Evolutionary conservation across 2,113 vertebrate genomes (phyloP).

Genomic region (Eolophus roseicapilla): DNA sequence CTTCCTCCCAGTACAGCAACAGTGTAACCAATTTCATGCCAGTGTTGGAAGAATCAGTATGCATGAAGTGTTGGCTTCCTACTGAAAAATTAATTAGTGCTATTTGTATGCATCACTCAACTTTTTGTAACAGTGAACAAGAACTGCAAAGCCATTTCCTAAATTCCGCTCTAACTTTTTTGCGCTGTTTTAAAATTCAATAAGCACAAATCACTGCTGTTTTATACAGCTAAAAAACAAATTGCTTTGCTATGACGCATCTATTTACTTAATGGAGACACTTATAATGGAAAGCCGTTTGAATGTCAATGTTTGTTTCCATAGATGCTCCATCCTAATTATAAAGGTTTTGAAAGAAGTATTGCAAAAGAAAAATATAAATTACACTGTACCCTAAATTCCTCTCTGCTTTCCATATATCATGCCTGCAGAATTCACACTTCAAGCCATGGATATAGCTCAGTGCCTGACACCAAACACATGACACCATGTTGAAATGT

Average conservation of each 20-base stretch:
- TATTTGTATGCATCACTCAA: constrained; percentile 56
- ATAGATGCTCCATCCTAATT: neutral
- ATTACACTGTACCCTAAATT: neutral
- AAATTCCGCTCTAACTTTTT: constrained; percentile 24
- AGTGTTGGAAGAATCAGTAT: constrained; percentile 12
- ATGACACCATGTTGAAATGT: neutral
- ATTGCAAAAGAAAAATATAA: neutral
- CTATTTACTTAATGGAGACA: constrained; percentile 1
- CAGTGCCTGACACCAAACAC: neutral
- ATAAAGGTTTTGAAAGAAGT: neutral
- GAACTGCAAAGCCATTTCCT: neutral
- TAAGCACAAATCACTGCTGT: constrained; percentile 57
- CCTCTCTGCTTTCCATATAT: neutral
- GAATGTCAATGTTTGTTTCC: constrained; percentile 1
- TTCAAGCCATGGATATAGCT: neutral
- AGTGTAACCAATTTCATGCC: neutral
- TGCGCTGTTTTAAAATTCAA: constrained; percentile 30
- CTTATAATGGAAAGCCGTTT: neutral
- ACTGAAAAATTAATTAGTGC: constrained; percentile 64
- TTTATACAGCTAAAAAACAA: constrained; percentile 45
- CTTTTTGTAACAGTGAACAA: constrained; percentile 28
- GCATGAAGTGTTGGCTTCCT: neutral
- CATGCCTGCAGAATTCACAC: neutral
- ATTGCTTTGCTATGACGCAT: constrained; percentile 22
- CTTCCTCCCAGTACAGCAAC: neutral